phyloP scores from a whole-genome alignment of 1,140 invertebrate species.

The Tetramorium parvispinum region DNA sequence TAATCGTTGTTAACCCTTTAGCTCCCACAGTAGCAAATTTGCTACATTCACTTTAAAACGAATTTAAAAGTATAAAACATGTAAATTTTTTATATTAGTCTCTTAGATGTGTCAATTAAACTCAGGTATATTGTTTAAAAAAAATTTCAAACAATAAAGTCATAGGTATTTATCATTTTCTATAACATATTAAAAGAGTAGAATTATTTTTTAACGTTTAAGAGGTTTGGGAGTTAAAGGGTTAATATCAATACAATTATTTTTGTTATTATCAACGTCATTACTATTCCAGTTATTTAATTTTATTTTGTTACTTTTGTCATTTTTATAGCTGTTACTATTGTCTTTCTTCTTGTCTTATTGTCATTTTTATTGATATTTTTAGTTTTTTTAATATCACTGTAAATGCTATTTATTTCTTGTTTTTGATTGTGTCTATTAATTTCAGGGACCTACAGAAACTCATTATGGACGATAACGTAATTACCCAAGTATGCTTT shows the following conservation, averaged over 20 bases:
- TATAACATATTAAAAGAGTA: too few species aligned
- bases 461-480: constrained; percentile 6
- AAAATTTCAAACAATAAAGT: too few species aligned
- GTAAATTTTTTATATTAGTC: too few species aligned
- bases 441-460: not conserved
- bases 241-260: too few species aligned
- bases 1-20: not conserved
- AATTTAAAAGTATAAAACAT: too few species aligned
- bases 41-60: too few species aligned
- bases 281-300: not conserved
- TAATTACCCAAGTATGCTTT: constrained; percentile 68
- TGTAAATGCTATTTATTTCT: not conserved
- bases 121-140: too few species aligned
- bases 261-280: not conserved
- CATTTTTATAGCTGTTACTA: not conserved
- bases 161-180: too few species aligned
- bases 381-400: not conserved
- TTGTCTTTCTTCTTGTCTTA: not conserved
- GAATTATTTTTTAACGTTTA: too few species aligned
- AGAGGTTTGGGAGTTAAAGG: too few species aligned
- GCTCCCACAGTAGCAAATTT: too few species aligned
- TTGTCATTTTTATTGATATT: not conserved
- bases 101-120: too few species aligned
- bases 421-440: not conserved
- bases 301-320: not conserved